These are phyloP conservation scores for Pantherophis guttatus DNA, from an alignment of 2,113 vertebrate genomes.

Conservation along the genomic window DNA sequence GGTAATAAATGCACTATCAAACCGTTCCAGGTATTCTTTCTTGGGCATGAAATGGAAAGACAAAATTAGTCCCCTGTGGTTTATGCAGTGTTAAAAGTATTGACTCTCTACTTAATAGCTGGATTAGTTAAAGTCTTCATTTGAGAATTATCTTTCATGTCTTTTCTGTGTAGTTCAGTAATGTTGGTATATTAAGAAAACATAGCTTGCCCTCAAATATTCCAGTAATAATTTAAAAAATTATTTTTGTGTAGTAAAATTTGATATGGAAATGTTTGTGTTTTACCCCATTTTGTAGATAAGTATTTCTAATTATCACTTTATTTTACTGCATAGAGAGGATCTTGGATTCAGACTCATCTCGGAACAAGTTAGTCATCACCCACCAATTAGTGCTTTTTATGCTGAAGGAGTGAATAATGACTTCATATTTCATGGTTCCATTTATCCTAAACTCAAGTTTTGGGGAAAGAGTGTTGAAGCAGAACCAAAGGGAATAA, in stretches of 20 bases:
- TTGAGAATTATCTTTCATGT: neutral
- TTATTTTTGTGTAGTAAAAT: neutral
- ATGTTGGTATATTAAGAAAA: neutral
- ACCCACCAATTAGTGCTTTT: slow-evolving; percentile 96
- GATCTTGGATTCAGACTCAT: slow-evolving; percentile 95
- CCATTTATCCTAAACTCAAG: slow-evolving; percentile 96
- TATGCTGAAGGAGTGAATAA: slow-evolving; percentile 90
- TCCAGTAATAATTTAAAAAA: neutral
- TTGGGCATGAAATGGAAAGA: neutral
- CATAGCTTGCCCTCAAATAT: neutral
- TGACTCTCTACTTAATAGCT: neutral
- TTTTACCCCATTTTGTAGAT: neutral
- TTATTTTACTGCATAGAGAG: slow-evolving; percentile 74
- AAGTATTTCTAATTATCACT: neutral
- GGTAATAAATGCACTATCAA: slow-evolving; percentile 67
- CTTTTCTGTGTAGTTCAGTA: neutral
- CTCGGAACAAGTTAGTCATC: slow-evolving; percentile 97
- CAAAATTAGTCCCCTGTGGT: neutral
- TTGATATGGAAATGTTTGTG: neutral
- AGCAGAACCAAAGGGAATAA: slow-evolving; percentile 92
- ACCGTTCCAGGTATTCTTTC: neutral
- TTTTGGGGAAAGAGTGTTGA: slow-evolving; percentile 99
- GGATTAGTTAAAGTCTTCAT: neutral
- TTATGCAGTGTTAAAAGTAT: neutral
- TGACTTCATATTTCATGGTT: slow-evolving; percentile 95